Conservation (phyloP, 2,113 vertebrate species). For the Vulpes lagopus region DNA sequence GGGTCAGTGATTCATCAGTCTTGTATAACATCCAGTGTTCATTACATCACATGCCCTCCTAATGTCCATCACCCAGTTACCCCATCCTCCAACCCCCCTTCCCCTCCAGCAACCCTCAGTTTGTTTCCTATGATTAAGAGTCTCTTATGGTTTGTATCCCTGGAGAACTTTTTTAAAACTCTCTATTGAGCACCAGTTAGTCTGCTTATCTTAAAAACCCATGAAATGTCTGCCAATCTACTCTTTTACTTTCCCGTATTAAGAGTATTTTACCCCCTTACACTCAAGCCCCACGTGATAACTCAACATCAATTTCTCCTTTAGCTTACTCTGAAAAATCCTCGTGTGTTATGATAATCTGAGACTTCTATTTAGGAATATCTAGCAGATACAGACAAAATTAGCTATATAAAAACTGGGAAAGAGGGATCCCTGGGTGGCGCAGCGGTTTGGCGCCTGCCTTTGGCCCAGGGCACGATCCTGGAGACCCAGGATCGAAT, state of each 20-base stretch:
- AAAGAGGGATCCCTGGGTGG: too few relatives aligned
- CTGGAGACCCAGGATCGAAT: too few relatives aligned
- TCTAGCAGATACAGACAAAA: background rate
- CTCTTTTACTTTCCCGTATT: background rate
- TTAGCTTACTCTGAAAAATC: background rate
- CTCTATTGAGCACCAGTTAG: background rate
- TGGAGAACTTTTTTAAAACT: background rate
- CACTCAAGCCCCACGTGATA: background rate
- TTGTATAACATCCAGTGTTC: too few relatives aligned
- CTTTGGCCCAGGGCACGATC: too few relatives aligned
- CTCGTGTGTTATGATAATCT: background rate
- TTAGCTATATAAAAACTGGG: background rate
- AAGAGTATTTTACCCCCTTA: background rate
- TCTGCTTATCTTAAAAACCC: background rate
- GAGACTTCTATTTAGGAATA: background rate
- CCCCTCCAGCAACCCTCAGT: too few relatives aligned
- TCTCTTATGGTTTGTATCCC: too few relatives aligned
- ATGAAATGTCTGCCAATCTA: background rate
- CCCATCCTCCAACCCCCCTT: too few relatives aligned
- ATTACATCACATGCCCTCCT: too few relatives aligned
- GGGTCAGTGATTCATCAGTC: too few relatives aligned
- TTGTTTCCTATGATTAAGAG: too few relatives aligned
- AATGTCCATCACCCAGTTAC: too few relatives aligned
- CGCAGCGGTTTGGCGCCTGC: too few relatives aligned
- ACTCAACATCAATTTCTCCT: background rate